A percentile compares a stretch with the other conserved stretches of the same genome.
These are phyloP conservation scores for Bettongia penicillata DNA, from an alignment of 2,113 vertebrate genomes.

Conservation along the genomic window DNA sequence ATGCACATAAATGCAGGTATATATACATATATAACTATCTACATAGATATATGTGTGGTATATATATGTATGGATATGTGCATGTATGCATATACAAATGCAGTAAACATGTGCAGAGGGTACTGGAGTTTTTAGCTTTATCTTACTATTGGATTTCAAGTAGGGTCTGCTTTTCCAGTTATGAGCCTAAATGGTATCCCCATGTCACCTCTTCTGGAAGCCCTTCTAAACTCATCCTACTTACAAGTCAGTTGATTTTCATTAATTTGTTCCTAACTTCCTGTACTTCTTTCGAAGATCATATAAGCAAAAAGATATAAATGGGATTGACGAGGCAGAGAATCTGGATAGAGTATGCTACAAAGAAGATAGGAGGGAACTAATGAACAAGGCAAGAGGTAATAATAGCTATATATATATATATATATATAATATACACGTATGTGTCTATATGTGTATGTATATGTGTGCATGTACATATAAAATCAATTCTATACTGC, in stretches of 20 bases:
- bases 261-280: background rate
- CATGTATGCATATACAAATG: too few relatives aligned
- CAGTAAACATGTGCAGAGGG: background rate
- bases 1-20: too few relatives aligned
- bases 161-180: background rate
- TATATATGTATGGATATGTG: too few relatives aligned
- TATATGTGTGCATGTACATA: background rate
- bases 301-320: background rate
- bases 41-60: too few relatives aligned
- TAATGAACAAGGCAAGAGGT: background rate
- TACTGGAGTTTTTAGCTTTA: background rate
- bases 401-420: too few relatives aligned
- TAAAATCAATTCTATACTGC: background rate
- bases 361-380: background rate
- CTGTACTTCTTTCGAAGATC: background rate
- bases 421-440: too few relatives aligned
- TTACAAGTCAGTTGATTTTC: background rate
- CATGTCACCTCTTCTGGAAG: background rate
- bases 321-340: background rate
- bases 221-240: background rate
- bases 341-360: background rate
- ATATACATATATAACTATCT: too few relatives aligned
- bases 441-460: background rate
- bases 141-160: background rate
- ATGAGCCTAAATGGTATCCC: background rate